Percentiles rank a stretch among this genome's conserved stretches.
Conservation (phyloP, 1,140 invertebrate genomes). For the Drosophila sturtevanti region DNA sequence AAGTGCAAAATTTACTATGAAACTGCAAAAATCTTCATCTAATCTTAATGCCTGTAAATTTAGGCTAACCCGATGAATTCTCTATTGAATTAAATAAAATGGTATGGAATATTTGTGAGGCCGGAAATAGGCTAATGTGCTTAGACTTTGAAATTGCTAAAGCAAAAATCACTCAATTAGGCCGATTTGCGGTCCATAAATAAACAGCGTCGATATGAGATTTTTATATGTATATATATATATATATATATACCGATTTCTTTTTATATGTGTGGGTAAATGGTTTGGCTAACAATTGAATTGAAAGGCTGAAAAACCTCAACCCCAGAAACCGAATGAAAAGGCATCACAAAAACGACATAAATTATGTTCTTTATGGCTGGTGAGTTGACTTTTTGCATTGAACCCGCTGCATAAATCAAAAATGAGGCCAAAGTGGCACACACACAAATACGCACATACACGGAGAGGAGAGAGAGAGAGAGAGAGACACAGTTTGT, state of each 20-base stretch:
- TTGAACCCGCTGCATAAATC: slow-evolving; percentile 75
- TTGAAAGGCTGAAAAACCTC: slow-evolving; percentile 28
- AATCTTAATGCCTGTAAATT: background rate
- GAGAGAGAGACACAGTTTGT: slow-evolving; percentile 5
- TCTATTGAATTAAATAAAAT: background rate
- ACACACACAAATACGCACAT: slow-evolving; percentile 8
- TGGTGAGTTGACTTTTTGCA: slow-evolving; percentile 74
- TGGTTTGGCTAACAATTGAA: slow-evolving; percentile 13
- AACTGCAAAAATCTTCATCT: no score
- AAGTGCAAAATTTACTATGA: no score
- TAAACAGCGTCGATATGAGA: background rate
- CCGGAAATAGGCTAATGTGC: slow-evolving; percentile 59
- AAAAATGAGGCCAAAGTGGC: slow-evolving; percentile 42
- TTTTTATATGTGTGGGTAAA: background rate
- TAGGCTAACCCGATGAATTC: background rate
- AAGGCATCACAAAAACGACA: slow-evolving; percentile 62
- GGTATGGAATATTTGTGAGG: slow-evolving; percentile 38
- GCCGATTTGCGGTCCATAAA: slow-evolving; percentile 52
- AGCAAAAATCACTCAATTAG: slow-evolving; percentile 69
- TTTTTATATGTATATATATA: slow-evolving; percentile 15
- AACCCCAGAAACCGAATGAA: slow-evolving; percentile 46
- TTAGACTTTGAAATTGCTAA: slow-evolving; percentile 32
- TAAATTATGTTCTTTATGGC: slow-evolving; percentile 76
- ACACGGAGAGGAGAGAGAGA: background rate
- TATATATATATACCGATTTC: background rate